Evolutionary conservation across 2,113 vertebrate genomes (phyloP).

Genomic region (Eurystomus gularis): DNA sequence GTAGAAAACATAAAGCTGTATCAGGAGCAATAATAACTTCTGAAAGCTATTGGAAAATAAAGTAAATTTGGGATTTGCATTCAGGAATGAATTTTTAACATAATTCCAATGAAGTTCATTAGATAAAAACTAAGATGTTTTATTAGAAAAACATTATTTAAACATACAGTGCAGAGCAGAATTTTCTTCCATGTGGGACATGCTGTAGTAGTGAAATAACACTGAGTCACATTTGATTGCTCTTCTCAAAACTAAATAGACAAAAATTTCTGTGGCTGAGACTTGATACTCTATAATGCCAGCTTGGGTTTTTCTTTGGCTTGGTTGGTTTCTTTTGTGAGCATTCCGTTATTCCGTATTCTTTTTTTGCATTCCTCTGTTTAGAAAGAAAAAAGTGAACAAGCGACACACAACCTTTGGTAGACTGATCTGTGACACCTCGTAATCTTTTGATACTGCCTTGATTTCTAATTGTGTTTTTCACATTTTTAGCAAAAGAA

Average conservation of each 20-base stretch:
- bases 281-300: neutral
- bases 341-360: neutral
- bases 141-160: neutral
- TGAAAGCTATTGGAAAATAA: neutral
- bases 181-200: neutral
- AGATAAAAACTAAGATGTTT: neutral
- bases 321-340: neutral
- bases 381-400: conserved; percentile 60
- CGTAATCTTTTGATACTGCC: conserved; percentile 57
- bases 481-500: conserved; percentile 72
- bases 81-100: neutral
- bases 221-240: neutral
- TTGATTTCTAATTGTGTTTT: conserved; percentile 74
- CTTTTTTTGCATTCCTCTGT: neutral
- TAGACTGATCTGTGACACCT: conserved; percentile 50
- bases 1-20: neutral
- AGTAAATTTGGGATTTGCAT: neutral
- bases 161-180: neutral
- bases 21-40: neutral
- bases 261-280: neutral
- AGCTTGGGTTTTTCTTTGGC: neutral
- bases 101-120: neutral
- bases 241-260: neutral
- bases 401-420: conserved; percentile 36
- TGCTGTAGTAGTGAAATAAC: neutral